These are phyloP conservation scores for Agrotis clavis DNA, from an alignment of 2,888 invertebrate genomes.

Conservation along the genomic window DNA sequence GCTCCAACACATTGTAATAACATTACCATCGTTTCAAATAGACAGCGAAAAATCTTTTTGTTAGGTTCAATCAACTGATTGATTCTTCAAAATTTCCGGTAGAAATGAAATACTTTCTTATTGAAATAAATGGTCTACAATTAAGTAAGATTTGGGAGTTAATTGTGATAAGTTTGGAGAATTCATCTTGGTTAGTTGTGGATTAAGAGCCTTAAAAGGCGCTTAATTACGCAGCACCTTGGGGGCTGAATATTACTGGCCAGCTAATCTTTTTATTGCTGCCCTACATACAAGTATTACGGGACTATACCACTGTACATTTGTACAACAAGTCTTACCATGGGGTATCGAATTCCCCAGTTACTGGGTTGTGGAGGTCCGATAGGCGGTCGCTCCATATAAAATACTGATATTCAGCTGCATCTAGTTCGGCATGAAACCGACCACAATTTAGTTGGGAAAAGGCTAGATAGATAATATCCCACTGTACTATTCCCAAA, in stretches of 20 bases:
- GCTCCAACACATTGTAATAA: constrained; percentile 13
- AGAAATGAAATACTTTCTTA: constrained; percentile 1
- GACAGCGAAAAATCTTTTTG: background rate
- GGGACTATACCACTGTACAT: background rate
- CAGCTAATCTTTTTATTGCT: background rate
- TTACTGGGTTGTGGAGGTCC: too few species aligned
- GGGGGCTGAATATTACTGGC: background rate
- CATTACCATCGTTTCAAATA: constrained; percentile 10
- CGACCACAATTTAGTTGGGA: too few species aligned
- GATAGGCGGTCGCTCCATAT: too few species aligned
- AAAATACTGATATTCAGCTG: too few species aligned
- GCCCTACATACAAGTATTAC: too few species aligned
- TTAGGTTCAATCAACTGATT: constrained; percentile 28
- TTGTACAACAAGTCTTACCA: too few species aligned
- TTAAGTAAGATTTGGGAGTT: background rate
- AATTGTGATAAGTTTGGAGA: background rate
- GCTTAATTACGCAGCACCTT: background rate
- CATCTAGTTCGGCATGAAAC: too few species aligned
- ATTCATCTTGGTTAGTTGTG: constrained; percentile 19
- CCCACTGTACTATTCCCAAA: background rate
- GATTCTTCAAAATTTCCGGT: constrained; percentile 1
- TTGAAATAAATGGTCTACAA: constrained; percentile 14
- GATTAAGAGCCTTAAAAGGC: constrained; percentile 2
- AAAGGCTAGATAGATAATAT: background rate
- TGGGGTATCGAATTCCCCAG: too few species aligned